Evolutionary conservation across 2,797 vertebrate genomes (phyloP), one percentile per base, ranked within the genome.

Genomic region (Cichlasoma orientale): DNA sequence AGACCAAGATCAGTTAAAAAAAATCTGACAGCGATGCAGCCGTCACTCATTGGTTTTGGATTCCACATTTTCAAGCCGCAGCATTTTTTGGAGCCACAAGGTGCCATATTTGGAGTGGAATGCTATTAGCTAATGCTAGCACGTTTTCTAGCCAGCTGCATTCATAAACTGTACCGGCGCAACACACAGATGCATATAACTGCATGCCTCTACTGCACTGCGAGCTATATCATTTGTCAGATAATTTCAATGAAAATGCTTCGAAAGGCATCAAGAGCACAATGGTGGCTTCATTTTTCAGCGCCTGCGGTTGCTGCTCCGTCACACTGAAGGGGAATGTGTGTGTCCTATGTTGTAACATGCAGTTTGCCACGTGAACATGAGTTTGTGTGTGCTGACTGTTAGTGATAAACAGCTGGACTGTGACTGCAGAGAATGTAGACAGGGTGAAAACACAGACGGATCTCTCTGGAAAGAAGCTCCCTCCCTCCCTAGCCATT

Each of bases 361-460:
- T 21, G 66, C 61, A 31, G 16, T 72, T 21, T 7, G 3, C 47
- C 59, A 50, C 5, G 52, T 14, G 3, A 41, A 50, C 13, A 23
- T 59, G 25, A 3, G 36, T 41, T 59, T 53, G 53, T 29, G 66
- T 12, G 50, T 38, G 41, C 44, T 12, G 21, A 74, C 57, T 50
- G 21, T 25, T 71, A 5, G 55, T 66, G 16, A 2, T 54, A 53
- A 80, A 85, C 86, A 92, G 90, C 84, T 89, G 87, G 78, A 80
- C 59, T 79, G 29, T 84, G 78, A 80, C 77, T 78, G 80, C 21
- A 53, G 73, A 70, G 19, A 41, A 77, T 84, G 79, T 56, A 77
- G 47, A 84, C 68, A 57, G 29, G 38, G 7, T 52, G 29, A 33
- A 79, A 72, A 84, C 23, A 59, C 27, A 16, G 55, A 70, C 19